phyloP scores from a whole-genome alignment of 64 coral and sea anemone species.

The Pocillopora verrucosa region DNA sequence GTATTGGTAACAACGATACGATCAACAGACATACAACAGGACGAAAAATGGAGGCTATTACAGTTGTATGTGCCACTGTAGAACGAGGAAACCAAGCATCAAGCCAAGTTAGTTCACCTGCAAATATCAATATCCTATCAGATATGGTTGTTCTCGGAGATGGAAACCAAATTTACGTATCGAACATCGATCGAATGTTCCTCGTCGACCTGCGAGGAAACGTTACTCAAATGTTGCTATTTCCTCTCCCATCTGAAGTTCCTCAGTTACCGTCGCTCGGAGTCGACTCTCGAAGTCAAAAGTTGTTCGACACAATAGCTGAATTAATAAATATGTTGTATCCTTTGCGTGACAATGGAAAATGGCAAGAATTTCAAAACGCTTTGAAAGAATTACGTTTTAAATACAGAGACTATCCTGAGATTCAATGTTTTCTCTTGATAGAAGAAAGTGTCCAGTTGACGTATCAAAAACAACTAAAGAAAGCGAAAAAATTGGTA shows the following conservation, averaged over 20 bases:
- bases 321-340: no score
- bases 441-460: neutral
- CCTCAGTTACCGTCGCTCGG: neutral
- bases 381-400: neutral
- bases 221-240: no score
- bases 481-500: neutral
- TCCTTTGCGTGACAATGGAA: neutral
- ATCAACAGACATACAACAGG: neutral
- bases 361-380: neutral
- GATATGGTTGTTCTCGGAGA: no score
- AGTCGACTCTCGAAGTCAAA: no score
- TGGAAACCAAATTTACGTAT: no score
- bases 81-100: neutral
- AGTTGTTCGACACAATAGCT: no score
- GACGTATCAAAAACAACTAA: neutral
- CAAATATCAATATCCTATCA: no score
- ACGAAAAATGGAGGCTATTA: neutral
- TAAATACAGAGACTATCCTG: neutral
- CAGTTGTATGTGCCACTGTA: neutral
- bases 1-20: neutral
- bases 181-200: no score
- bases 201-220: no score
- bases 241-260: no score
- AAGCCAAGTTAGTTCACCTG: neutral
- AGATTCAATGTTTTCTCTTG: neutral